A percentile compares a stretch with the other conserved stretches of the same genome.
Evolutionary conservation across 2,797 vertebrate genomes (phyloP).

Genomic region (Hybognathus amarus): DNA sequence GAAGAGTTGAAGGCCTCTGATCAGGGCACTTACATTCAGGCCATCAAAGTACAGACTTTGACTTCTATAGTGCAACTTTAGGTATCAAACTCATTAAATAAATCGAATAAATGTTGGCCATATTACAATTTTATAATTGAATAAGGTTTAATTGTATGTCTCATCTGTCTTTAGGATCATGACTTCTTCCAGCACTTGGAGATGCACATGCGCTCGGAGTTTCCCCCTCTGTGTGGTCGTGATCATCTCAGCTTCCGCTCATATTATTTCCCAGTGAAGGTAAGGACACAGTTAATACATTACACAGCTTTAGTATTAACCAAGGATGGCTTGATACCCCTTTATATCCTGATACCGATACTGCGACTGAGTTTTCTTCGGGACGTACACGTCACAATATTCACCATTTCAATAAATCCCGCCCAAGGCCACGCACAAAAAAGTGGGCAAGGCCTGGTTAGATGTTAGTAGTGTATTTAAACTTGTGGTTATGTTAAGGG

Average conservation of each 20-base stretch:
- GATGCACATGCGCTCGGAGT: conserved; percentile 98
- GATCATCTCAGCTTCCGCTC: conserved; percentile 99
- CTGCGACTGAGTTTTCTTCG: background rate
- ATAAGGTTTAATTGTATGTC: background rate
- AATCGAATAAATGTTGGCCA: background rate
- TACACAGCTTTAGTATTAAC: background rate
- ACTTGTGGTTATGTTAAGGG: background rate
- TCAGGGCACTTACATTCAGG: background rate
- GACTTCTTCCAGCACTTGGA: conserved; percentile 99
- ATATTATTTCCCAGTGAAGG: conserved; percentile 99
- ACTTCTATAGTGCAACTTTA: background rate
- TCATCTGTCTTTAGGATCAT: conserved; percentile 83
- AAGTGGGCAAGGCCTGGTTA: background rate
- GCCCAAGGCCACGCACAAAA: no score
- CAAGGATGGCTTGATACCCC: background rate
- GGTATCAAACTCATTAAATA: background rate
- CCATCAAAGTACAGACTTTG: background rate
- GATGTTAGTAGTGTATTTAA: background rate
- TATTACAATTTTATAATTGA: background rate
- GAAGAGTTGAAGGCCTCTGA: background rate
- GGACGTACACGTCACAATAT: background rate
- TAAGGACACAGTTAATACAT: conserved; percentile 60
- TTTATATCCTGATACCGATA: background rate
- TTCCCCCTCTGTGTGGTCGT: conserved; percentile 93
- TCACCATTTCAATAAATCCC: background rate